These are phyloP conservation scores for Enteromius unitaeniatus DNA, from an alignment of 2,797 vertebrate species.

Conservation along the genomic window DNA sequence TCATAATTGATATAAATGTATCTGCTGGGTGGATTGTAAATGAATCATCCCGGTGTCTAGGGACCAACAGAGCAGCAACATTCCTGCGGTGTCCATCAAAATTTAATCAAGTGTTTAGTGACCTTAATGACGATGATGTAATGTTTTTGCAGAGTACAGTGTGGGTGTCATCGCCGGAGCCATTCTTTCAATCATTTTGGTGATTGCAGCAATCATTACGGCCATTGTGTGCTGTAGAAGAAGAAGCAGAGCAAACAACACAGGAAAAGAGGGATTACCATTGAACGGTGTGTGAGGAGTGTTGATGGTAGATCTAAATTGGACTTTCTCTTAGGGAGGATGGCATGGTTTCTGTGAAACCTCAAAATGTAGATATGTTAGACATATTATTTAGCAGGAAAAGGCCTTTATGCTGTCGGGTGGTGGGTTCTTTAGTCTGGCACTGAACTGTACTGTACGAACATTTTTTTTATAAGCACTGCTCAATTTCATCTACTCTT, in stretches of 20 bases:
- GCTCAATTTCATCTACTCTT: conserved; percentile 27
- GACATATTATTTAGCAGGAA: conserved; percentile 48
- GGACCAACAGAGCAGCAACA: neutral
- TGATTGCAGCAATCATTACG: conserved; percentile 69
- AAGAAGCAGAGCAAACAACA: conserved; percentile 58
- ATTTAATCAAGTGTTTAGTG: neutral
- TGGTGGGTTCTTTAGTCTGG: conserved; percentile 61
- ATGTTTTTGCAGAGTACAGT: conserved; percentile 76
- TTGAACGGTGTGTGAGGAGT: conserved; percentile 66
- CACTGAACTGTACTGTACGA: conserved; percentile 49
- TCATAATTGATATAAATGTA: conserved; percentile 19
- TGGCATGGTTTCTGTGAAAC: conserved; percentile 88
- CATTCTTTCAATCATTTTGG: conserved; percentile 69
- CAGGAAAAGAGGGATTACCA: conserved; percentile 68
- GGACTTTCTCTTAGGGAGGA: conserved; percentile 40
- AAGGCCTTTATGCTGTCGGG: conserved; percentile 29
- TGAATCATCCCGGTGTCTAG: neutral
- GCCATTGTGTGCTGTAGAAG: conserved; percentile 78
- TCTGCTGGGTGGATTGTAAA: neutral
- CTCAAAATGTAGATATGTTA: conserved; percentile 49
- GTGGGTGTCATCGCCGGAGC: conserved; percentile 74
- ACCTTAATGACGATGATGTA: neutral
- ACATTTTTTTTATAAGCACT: conserved; percentile 59
- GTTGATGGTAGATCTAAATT: conserved; percentile 50
- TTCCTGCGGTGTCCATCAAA: conserved; percentile 17